Percentiles rank a stretch among this genome's conserved stretches.
Conservation (phyloP, 2,888 invertebrate genomes). For the Dendrolimus houi region DNA sequence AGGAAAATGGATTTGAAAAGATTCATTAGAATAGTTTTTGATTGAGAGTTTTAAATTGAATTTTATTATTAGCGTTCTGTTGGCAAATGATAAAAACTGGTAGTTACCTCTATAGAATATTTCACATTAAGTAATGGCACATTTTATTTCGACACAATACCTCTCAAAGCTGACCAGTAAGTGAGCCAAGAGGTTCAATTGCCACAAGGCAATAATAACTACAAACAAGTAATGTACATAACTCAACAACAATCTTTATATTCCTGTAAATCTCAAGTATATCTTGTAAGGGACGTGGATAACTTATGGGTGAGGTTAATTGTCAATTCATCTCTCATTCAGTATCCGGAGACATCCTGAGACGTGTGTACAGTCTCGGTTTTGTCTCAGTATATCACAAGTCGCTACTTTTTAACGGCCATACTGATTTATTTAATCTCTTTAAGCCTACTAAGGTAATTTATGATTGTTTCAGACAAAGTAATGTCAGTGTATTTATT, state of each 20-base stretch:
- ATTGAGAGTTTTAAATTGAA: too few relatives aligned
- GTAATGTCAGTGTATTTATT: conserved; percentile 6
- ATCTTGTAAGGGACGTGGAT: conserved; percentile 16
- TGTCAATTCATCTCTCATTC: conserved; percentile 51
- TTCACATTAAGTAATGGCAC: too few relatives aligned
- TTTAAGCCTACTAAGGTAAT: conserved; percentile 40
- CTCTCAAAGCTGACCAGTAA: too few relatives aligned
- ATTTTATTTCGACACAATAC: too few relatives aligned
- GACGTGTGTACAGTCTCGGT: conserved; percentile 32
- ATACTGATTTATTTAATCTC: conserved; percentile 38
- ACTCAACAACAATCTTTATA: background rate
- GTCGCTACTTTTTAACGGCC: conserved; percentile 40
- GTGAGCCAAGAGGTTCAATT: too few relatives aligned
- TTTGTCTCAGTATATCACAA: conserved; percentile 52
- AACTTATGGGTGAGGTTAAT: conserved; percentile 47
- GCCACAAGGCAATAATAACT: too few relatives aligned
- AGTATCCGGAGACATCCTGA: conserved; percentile 10
- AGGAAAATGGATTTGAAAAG: too few relatives aligned
- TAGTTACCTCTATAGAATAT: too few relatives aligned
- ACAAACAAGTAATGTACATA: too few relatives aligned
- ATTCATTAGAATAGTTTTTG: too few relatives aligned
- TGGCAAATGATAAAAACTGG: too few relatives aligned
- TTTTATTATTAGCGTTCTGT: too few relatives aligned
- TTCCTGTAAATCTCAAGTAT: background rate
- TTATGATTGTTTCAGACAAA: conserved; percentile 25